phyloP scores from a whole-genome alignment of 2,888 invertebrate species.

The Stenodema calcarata region DNA sequence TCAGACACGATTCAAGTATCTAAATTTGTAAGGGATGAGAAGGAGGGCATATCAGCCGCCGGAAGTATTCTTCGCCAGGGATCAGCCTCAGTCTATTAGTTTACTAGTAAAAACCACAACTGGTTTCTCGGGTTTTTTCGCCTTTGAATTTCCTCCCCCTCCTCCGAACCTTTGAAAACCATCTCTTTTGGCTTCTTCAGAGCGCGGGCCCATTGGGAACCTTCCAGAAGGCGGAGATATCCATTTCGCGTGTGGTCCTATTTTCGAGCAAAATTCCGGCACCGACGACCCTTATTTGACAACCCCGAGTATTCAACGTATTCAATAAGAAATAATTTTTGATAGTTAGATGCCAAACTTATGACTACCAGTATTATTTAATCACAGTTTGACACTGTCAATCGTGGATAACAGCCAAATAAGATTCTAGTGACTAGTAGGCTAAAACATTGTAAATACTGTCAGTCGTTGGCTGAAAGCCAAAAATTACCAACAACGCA shows the following conservation, averaged over 20 bases:
- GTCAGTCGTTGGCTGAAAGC: too few species aligned
- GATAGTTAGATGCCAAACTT: too few species aligned
- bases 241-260: not conserved
- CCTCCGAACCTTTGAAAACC: not conserved
- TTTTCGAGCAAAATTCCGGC: not conserved
- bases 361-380: too few species aligned
- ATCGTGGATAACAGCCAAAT: too few species aligned
- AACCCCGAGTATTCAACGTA: too few species aligned
- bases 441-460: too few species aligned
- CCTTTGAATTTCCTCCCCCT: not conserved
- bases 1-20: not conserved
- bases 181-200: not conserved
- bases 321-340: too few species aligned
- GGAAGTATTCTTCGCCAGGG: not conserved
- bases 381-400: too few species aligned
- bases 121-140: not conserved
- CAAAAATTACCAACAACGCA: too few species aligned
- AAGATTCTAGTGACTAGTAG: too few species aligned
- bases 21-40: not conserved
- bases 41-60: not conserved
- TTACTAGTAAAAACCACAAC: not conserved
- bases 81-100: not conserved
- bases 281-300: not conserved
- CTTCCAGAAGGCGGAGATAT: not conserved
- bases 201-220: not conserved